phyloP scores from a whole-genome alignment of 2,888 invertebrate genomes.

The Microctonus hyperodae region DNA sequence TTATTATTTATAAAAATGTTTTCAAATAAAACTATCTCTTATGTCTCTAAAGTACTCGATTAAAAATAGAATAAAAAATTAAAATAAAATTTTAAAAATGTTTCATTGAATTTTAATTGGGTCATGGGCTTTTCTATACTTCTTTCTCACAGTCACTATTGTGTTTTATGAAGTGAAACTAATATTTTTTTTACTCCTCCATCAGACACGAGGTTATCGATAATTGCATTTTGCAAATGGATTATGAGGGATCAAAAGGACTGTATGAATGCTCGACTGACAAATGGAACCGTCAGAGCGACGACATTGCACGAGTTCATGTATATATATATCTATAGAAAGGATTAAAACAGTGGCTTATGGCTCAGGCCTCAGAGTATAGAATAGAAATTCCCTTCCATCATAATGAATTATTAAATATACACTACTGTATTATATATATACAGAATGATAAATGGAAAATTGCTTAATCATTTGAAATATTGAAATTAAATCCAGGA shows the following conservation, averaged over 20 bases:
- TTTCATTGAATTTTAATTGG: neutral
- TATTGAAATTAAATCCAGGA: no score
- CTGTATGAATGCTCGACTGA: slow-evolving; percentile 22
- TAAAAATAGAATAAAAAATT: neutral
- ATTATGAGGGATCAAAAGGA: slow-evolving; percentile 29
- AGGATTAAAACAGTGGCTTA: slow-evolving; percentile 23
- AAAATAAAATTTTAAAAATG: neutral
- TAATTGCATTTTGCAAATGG: slow-evolving; percentile 28
- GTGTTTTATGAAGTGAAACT: neutral
- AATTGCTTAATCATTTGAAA: no score
- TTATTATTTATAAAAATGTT: no score
- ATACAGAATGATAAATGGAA: no score
- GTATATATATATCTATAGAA: slow-evolving; percentile 4
- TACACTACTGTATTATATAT: no score
- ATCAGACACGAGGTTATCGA: slow-evolving; percentile 16
- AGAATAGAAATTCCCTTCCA: neutral
- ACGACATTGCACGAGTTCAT: neutral
- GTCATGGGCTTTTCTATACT: neutral
- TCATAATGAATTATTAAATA: no score
- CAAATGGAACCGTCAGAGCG: slow-evolving; percentile 23
- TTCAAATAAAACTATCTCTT: no score
- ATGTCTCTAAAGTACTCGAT: no score
- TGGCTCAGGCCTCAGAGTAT: neutral
- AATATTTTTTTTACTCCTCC: neutral
- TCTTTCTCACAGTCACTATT: neutral